Percentiles rank a stretch among this genome's conserved stretches.
Evolutionary conservation across 2,113 vertebrate species (phyloP).

Genomic region (Telmatochromis bifrenatus): DNA sequence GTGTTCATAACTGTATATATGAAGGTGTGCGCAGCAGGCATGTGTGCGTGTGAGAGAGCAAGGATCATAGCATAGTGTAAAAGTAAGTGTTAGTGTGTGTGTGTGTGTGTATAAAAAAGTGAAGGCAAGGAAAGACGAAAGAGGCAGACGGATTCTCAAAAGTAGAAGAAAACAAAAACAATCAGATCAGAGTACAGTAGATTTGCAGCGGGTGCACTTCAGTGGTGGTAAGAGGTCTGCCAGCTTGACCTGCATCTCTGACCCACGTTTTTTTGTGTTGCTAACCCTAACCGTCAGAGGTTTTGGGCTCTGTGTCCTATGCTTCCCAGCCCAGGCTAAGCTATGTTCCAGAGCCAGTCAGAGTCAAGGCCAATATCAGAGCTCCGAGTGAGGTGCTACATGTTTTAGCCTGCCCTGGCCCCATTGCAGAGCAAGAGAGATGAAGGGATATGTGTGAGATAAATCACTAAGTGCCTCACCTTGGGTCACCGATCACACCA

Average conservation of each 20-base stretch:
- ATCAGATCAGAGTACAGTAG: neutral
- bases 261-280: constrained; percentile 15
- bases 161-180: constrained; percentile 11
- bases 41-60: neutral
- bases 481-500: constrained; percentile 76
- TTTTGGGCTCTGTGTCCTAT: constrained; percentile 15
- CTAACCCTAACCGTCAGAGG: constrained; percentile 29
- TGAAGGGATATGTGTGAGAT: constrained; percentile 73
- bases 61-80: neutral
- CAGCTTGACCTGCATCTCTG: constrained; percentile 38
- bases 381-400: constrained; percentile 20
- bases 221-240: constrained; percentile 11
- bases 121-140: neutral
- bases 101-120: neutral
- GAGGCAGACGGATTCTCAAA: neutral
- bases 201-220: neutral
- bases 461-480: constrained; percentile 79
- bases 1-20: constrained; percentile 29
- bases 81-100: neutral
- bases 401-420: constrained; percentile 38
- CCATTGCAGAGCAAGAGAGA: constrained; percentile 52
- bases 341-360: constrained; percentile 25
- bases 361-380: constrained; percentile 39
- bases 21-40: constrained; percentile 24
- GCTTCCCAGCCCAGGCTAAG: neutral